Percentiles rank a stretch among this genome's conserved stretches.
phyloP scores from a whole-genome alignment of 1,140 invertebrate species.

The Pseudomyrmex gracilis region DNA sequence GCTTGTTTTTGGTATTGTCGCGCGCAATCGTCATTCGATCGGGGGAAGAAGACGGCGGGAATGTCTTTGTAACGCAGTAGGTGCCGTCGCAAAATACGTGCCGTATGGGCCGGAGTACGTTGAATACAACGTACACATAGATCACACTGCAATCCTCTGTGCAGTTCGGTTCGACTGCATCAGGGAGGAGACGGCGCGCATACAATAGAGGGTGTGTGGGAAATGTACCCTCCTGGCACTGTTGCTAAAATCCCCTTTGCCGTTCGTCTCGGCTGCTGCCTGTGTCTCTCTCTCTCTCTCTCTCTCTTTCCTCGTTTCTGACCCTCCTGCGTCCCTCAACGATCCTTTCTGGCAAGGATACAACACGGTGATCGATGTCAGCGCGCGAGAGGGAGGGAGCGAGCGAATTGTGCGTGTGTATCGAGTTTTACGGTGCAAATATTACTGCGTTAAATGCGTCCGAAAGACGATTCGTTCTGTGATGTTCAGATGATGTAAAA shows the following conservation, averaged over 20 bases:
- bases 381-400: conserved; percentile 74
- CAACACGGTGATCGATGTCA: conserved; percentile 78
- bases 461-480: too few species aligned
- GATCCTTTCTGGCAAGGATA: conserved; percentile 51
- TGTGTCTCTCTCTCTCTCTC: conserved; percentile 24
- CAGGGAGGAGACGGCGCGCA: conserved; percentile 12
- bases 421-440: neutral
- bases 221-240: conserved; percentile 10
- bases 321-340: conserved; percentile 24
- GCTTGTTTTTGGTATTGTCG: too few species aligned
- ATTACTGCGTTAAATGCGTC: too few species aligned
- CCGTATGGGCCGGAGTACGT: conserved; percentile 24
- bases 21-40: conserved; percentile 29
- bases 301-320: neutral
- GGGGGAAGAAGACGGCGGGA: conserved; percentile 27
- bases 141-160: conserved; percentile 66
- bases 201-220: conserved; percentile 48
- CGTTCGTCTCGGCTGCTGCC: conserved; percentile 1
- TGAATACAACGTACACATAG: conserved; percentile 49
- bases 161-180: conserved; percentile 49
- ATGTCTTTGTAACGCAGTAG: conserved; percentile 12
- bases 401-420: conserved; percentile 36
- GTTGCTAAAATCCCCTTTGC: conserved; percentile 8
- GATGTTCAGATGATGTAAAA: too few species aligned
- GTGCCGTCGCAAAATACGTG: too few species aligned